Evolutionary conservation across 2,113 vertebrate species (phyloP), one percentile per base, ranked within the genome.

Genomic region (Shinisaurus crocodilurus): DNA sequence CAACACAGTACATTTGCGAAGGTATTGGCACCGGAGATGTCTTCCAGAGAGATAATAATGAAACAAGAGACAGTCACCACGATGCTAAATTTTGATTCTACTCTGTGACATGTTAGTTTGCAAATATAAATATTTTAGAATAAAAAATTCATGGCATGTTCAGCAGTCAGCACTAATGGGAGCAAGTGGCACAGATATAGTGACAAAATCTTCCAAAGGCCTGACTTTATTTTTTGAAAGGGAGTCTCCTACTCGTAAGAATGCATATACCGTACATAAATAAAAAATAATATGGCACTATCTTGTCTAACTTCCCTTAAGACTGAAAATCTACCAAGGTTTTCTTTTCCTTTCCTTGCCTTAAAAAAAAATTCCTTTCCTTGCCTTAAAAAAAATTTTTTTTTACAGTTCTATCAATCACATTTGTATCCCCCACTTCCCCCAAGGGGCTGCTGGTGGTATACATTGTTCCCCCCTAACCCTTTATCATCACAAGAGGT

Each of bases 221-320:
- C 83, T 87, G 89, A 90, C 89, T 95, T 96, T 92, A 91, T 91
- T 94, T 92, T 95, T 93, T 92, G 93, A 50, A 95, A 91, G 90
- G 91, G 89, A 94, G 89, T 91, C 89, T 93, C 89, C 83, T 76
- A 50, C 80, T 91, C 85, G 84, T 85, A 93, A 57, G 77, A 92
- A 60, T 0, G 0, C 72, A 85, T n/a, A n/a, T n/a, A n/a, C n/a
- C n/a, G n/a, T n/a, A 34, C 63, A 94, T 94, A 93, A 95, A 94
- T 94, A 94, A 93, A 90, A 91, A 88, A 94, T 89, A 90, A 60
- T 74, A 93, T 54, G 23, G 43, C 82, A 92, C 81, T 76, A 57
- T 87, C 69, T 91, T 89, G 79, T 93, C 69, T 90, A 87, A 95
- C n/a, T 74, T 76, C 92, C 91, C 88, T 91, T 34, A 90, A 88